Percentiles rank a stretch among this genome's conserved stretches.
Evolutionary conservation across 2,888 invertebrate genomes (phyloP).

Genomic region (Netelia fuscicornis): DNA sequence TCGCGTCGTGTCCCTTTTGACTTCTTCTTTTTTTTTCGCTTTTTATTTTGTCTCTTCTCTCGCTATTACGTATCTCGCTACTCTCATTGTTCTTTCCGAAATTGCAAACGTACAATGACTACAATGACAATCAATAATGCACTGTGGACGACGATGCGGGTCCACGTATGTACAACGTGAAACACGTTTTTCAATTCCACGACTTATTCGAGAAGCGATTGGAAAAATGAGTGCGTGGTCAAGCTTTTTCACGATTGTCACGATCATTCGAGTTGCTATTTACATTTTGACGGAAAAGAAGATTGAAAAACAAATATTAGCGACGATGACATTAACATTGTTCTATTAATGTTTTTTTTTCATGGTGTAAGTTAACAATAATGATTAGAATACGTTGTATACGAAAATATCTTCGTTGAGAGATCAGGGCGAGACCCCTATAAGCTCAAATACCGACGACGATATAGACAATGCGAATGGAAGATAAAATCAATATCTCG

Average conservation of each 20-base stretch:
- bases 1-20: background rate
- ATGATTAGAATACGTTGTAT: no score
- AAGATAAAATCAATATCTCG: background rate
- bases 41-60: background rate
- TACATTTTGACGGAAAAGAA: background rate
- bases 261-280: background rate
- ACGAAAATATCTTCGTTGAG: no score
- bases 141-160: background rate
- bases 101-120: background rate
- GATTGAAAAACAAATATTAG: no score
- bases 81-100: slow-evolving; percentile 1
- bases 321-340: no score
- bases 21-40: background rate
- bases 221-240: background rate
- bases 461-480: background rate
- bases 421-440: no score
- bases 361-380: no score
- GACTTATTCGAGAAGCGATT: no score
- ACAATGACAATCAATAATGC: background rate
- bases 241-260: background rate
- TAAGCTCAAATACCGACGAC: no score
- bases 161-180: background rate
- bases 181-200: background rate
- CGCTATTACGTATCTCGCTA: background rate
- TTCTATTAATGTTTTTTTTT: no score